phyloP scores from a whole-genome alignment of 2,797 vertebrate species.

The Ficedula albicollis region DNA sequence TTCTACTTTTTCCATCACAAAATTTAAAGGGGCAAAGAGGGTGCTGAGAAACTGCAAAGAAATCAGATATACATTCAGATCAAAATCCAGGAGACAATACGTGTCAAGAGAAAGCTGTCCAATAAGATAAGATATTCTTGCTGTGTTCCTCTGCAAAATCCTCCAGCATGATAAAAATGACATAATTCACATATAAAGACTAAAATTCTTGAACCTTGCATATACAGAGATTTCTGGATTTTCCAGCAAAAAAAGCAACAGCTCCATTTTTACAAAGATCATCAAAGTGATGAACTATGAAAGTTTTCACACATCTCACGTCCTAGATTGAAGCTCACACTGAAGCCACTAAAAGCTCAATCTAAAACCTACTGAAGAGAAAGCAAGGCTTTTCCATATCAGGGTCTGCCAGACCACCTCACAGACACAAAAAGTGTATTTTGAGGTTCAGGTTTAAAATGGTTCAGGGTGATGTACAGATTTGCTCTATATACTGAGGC shows the following conservation, averaged over 20 bases:
- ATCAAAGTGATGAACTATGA: background rate
- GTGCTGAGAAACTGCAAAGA: constrained; percentile 94
- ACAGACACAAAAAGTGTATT: accelerated
- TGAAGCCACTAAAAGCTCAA: background rate
- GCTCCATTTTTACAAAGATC: background rate
- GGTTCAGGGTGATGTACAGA: background rate
- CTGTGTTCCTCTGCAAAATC: background rate
- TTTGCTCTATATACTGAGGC: background rate
- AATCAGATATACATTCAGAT: constrained; percentile 44
- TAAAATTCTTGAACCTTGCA: background rate
- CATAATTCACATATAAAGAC: background rate
- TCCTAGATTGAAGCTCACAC: background rate
- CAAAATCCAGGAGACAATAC: background rate
- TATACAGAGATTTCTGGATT: background rate
- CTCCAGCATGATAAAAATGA: background rate
- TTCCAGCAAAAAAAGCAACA: background rate
- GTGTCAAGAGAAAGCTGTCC: background rate
- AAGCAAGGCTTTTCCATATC: background rate
- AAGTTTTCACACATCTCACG: background rate
- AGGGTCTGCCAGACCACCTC: background rate
- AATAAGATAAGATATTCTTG: background rate
- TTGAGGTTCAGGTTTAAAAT: background rate
- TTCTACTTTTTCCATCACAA: constrained; percentile 99
- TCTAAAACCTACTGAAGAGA: background rate
- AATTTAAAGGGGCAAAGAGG: constrained; percentile 96